Evolutionary conservation across 2,113 vertebrate species (phyloP), one percentile per base, ranked within the genome.

Genomic region (Excalfactoria chinensis): DNA sequence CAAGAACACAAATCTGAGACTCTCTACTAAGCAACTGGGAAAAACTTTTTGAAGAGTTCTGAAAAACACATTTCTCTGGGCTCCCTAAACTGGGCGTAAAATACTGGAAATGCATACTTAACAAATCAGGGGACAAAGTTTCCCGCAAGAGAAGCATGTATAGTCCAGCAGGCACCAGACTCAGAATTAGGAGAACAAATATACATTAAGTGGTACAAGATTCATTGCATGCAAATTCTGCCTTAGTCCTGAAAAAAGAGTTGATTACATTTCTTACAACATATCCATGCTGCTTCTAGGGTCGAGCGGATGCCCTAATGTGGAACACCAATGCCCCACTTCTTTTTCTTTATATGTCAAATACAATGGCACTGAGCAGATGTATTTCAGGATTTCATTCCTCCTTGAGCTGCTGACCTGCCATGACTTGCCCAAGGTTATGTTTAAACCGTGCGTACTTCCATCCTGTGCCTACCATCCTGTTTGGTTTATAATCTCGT

Each of bases 371-470:
- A 44, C 62, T 60, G n/a, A 75, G 46, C 16, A 70, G 49, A 44
- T n/a, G 37, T 69, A 70, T 83, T 84, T 43, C 63, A 62, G 83
- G n/a, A 58, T 91, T 87, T 86, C 63, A 59, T 70, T 94, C 68
- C 23, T 66, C 66, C 82, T 67, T 91, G 73, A 62, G 56, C 56
- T 77, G 43, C 41, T 37, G 7, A 86, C 72, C 30, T 88, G 92
- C 72, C 74, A 56, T 40, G 46, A 86, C 92, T 90, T 93, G 92
- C 83, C 64, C 32, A 91, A 91, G 83, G 76, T 93, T 77, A 77
- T 73, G 56, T 85, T 84, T 95, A 93, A 94, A 48, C 66, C 74
- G 69, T 60, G 56, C 25, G 1, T 62, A 59, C 85, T 86, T 68
- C 69, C 48, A 62, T 40, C 40, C 53, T 72, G 46, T 43, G 58